Conservation (phyloP, 2,797 vertebrate species). For the Dicrostonyx torquatus region DNA sequence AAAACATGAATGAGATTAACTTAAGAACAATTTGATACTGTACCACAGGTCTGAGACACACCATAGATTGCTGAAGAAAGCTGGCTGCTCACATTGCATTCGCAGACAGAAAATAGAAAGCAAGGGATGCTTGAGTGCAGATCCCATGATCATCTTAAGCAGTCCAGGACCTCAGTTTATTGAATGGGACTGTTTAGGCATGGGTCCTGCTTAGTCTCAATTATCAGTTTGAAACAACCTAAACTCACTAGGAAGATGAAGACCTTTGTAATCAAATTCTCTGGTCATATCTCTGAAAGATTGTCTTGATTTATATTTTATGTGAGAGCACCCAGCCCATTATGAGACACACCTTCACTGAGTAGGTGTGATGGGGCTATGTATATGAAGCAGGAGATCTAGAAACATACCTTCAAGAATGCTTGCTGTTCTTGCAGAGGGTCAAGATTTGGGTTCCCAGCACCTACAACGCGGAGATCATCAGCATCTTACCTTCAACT, state of each 20-base stretch:
- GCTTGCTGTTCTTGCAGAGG: background rate
- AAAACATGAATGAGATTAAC: background rate
- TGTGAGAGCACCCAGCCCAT: background rate
- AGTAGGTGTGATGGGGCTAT: background rate
- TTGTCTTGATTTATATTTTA: background rate
- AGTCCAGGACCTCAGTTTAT: background rate
- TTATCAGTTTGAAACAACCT: background rate
- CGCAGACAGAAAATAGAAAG: background rate
- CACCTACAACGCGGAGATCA: background rate
- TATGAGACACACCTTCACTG: too few relatives aligned
- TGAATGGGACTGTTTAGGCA: too few relatives aligned
- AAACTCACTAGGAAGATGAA: background rate
- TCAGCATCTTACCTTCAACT: too few relatives aligned
- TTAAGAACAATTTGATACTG: background rate
- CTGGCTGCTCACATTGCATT: too few relatives aligned
- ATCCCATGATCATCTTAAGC: too few relatives aligned
- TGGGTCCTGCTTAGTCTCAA: background rate
- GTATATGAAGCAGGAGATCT: background rate
- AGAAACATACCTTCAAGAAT: background rate
- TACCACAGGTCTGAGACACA: too few relatives aligned
- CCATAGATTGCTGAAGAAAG: background rate
- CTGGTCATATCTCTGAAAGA: too few relatives aligned
- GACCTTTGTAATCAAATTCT: background rate
- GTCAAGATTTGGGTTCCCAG: background rate
- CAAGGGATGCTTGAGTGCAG: background rate